A percentile compares a stretch with the other conserved stretches of the same genome.
Evolutionary conservation across 2,888 invertebrate genomes (phyloP).

Genomic region (Macroteleia sp.): DNA sequence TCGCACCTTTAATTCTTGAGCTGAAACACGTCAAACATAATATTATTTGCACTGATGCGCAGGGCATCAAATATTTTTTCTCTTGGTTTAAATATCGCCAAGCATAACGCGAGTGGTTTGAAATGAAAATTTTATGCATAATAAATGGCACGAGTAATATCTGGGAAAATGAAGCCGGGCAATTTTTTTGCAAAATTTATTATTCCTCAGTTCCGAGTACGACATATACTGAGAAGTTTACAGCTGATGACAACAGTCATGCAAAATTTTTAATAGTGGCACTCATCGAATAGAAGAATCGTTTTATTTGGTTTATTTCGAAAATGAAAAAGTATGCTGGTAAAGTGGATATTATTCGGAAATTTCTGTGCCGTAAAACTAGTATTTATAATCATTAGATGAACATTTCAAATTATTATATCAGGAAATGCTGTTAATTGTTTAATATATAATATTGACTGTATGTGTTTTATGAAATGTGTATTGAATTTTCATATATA

Average conservation of each 20-base stretch:
- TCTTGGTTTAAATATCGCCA: conserved; percentile 34
- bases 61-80: conserved; percentile 47
- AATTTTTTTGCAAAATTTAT: conserved; percentile 49
- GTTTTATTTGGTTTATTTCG: conserved; percentile 27
- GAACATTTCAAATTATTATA: too few relatives aligned
- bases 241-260: conserved; percentile 47
- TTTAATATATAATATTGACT: too few relatives aligned
- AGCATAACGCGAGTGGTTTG: conserved; percentile 1
- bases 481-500: too few relatives aligned
- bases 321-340: conserved; percentile 12
- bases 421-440: too few relatives aligned
- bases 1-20: conserved; percentile 58
- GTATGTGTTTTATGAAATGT: too few relatives aligned
- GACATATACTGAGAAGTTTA: conserved; percentile 50
- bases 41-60: conserved; percentile 59
- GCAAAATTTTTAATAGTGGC: conserved; percentile 19
- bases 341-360: not conserved
- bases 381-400: conserved; percentile 8
- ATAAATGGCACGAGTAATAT: conserved; percentile 51
- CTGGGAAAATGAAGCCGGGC: conserved; percentile 34
- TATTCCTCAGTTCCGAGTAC: conserved; percentile 25
- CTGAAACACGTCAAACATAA: conserved; percentile 57
- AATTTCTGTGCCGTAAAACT: not conserved
- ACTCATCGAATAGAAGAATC: conserved; percentile 32
- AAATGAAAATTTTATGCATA: conserved; percentile 51